Evolutionary conservation across 2,797 vertebrate genomes (phyloP).

Genomic region (Apogon hyalosoma): DNA sequence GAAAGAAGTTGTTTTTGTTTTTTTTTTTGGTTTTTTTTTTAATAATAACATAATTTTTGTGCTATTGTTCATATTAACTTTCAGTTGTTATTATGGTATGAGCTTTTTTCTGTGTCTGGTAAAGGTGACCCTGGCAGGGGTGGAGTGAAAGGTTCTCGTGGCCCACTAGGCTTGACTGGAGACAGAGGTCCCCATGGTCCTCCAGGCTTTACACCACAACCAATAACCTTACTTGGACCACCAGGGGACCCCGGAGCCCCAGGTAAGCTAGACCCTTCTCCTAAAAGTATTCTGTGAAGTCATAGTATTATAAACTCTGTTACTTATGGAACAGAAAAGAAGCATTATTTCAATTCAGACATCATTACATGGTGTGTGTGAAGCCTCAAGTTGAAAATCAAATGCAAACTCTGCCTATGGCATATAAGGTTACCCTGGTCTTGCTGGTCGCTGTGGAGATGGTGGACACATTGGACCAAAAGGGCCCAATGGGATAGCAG

Average conservation of each 20-base stretch:
- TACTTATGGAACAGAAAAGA: too few species aligned
- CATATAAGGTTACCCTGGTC: conserved; percentile 63
- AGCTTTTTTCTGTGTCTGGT: too few species aligned
- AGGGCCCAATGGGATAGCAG: conserved; percentile 56
- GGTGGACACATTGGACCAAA: conserved; percentile 65
- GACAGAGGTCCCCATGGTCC: conserved; percentile 42
- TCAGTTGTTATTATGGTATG: too few species aligned
- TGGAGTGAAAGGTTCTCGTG: conserved; percentile 62
- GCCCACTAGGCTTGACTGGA: conserved; percentile 56
- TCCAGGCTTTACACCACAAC: not conserved
- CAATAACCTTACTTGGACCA: not conserved
- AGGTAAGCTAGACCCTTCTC: conserved; percentile 36
- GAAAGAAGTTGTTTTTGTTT: too few species aligned
- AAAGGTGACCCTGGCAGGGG: conserved; percentile 61
- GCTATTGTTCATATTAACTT: too few species aligned
- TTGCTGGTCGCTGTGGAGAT: conserved; percentile 54
- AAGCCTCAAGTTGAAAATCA: too few species aligned
- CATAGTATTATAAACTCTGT: too few species aligned
- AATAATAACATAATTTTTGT: too few species aligned
- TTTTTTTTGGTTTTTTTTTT: too few species aligned
- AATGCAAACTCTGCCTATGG: conserved; percentile 1
- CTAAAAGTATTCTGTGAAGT: not conserved
- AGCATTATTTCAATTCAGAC: too few species aligned
- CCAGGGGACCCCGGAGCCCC: conserved; percentile 46
- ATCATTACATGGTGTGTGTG: too few species aligned